These are phyloP conservation scores for Eupithecia vulgata DNA, from an alignment of 2,888 invertebrate genomes.

Conservation along the genomic window DNA sequence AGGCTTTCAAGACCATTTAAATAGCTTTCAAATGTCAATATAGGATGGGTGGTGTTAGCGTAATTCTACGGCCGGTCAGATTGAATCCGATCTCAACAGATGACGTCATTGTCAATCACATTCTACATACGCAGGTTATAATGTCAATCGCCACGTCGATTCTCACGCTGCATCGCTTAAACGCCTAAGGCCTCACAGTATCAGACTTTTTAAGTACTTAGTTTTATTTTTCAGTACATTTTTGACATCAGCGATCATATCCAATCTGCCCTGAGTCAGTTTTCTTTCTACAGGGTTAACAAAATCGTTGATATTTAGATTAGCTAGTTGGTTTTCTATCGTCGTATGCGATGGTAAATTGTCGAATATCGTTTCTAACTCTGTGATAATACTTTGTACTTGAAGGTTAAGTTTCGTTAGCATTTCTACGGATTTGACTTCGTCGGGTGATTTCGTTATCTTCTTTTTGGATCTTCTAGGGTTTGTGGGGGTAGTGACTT, in stretches of 20 bases:
- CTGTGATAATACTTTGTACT: conserved; percentile 64
- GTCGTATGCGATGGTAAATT: conserved; percentile 69
- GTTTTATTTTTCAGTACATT: conserved; percentile 82
- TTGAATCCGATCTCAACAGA: not conserved
- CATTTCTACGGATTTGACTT: conserved; percentile 64
- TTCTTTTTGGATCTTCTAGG: conserved; percentile 85
- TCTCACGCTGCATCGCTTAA: conserved; percentile 11
- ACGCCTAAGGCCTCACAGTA: conserved; percentile 58
- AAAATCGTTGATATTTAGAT: conserved; percentile 64
- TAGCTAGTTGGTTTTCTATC: conserved; percentile 68
- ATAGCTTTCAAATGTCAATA: too few species aligned
- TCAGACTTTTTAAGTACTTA: conserved; percentile 77
- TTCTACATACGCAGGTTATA: not conserved
- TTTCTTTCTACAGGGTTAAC: conserved; percentile 72
- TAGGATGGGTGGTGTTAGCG: too few species aligned
- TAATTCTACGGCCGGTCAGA: not conserved
- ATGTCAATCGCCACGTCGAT: conserved; percentile 6
- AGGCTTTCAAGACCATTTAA: too few species aligned
- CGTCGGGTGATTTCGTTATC: conserved; percentile 73
- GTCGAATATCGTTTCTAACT: conserved; percentile 72
- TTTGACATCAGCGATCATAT: conserved; percentile 79
- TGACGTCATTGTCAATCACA: not conserved
- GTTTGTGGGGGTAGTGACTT: conserved; percentile 77
- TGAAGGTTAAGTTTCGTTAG: conserved; percentile 66
- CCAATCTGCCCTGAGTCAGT: conserved; percentile 76